A percentile compares a stretch with the other conserved stretches of the same genome.
These are phyloP conservation scores for Cyclophora albipunctata DNA, from an alignment of 2,888 invertebrate genomes.

Conservation along the genomic window DNA sequence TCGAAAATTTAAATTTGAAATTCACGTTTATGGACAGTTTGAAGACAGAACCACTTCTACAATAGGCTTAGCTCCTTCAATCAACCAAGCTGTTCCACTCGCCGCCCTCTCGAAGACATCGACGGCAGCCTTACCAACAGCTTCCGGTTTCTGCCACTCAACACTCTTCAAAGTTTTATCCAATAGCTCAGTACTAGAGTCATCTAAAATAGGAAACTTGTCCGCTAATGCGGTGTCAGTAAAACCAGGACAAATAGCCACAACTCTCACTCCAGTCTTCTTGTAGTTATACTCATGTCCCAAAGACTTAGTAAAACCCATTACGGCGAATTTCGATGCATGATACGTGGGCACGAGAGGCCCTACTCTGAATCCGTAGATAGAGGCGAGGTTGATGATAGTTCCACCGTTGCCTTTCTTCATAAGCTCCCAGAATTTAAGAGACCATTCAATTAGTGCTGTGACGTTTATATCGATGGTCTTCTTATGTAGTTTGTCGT, in stretches of 20 bases:
- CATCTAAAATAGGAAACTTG: slow-evolving; percentile 19
- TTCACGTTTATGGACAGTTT: too few species aligned
- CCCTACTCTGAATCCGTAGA: slow-evolving; percentile 68
- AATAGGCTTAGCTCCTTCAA: slow-evolving; percentile 54
- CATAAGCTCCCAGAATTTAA: slow-evolving; percentile 74
- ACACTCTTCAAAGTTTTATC: slow-evolving; percentile 21
- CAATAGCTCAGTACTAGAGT: slow-evolving; percentile 18
- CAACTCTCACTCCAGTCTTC: slow-evolving; percentile 62
- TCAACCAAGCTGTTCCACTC: slow-evolving; percentile 71
- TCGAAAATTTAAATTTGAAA: too few species aligned
- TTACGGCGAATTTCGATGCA: slow-evolving; percentile 74
- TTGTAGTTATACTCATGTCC: slow-evolving; percentile 55
- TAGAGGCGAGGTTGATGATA: slow-evolving; percentile 78
- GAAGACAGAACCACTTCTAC: slow-evolving; percentile 18
- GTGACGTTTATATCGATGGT: slow-evolving; percentile 47
- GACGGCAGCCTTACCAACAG: slow-evolving; percentile 38
- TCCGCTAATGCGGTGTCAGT: slow-evolving; percentile 46
- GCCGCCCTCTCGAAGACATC: slow-evolving; percentile 48
- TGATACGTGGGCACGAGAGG: slow-evolving; percentile 72
- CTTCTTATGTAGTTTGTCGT: slow-evolving; percentile 24
- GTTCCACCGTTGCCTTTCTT: slow-evolving; percentile 74
- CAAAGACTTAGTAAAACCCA: slow-evolving; percentile 64
- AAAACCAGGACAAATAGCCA: slow-evolving; percentile 68
- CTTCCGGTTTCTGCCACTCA: slow-evolving; percentile 38
- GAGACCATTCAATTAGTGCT: slow-evolving; percentile 44